phyloP scores from a whole-genome alignment of 1,140 invertebrate species.

The Spodoptera litura region DNA sequence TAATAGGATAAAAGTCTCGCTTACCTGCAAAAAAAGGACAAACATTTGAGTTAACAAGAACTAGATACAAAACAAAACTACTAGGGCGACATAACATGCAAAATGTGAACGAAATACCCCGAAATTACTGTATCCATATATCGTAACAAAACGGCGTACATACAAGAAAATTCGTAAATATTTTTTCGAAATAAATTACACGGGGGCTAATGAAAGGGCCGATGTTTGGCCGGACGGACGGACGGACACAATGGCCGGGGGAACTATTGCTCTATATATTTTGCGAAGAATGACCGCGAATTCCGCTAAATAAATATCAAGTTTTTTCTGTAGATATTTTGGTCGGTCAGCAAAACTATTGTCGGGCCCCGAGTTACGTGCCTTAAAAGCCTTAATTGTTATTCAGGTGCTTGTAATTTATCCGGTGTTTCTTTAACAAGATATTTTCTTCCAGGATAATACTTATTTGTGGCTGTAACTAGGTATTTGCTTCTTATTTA shows the following conservation, averaged over 20 bases:
- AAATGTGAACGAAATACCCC: conserved; percentile 53
- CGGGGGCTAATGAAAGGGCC: conserved; percentile 63
- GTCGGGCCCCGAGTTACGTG: neutral
- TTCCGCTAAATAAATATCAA: conserved; percentile 62
- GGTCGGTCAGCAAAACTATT: conserved; percentile 50
- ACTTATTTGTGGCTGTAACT: conserved; percentile 29
- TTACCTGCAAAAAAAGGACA: conserved; percentile 67
- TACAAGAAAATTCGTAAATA: conserved; percentile 52
- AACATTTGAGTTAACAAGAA: conserved; percentile 43
- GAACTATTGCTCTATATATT: conserved; percentile 65
- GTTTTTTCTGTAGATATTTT: conserved; percentile 25
- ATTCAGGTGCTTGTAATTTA: conserved; percentile 38
- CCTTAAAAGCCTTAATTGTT: conserved; percentile 24
- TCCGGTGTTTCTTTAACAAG: conserved; percentile 29
- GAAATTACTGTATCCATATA: conserved; percentile 45
- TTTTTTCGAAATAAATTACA: conserved; percentile 60
- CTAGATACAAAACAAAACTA: conserved; percentile 47
- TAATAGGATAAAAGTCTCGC: conserved; percentile 51
- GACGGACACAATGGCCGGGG: conserved; percentile 54
- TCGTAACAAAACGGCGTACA: conserved; percentile 38
- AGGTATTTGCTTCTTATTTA: conserved; percentile 35
- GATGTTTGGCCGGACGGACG: conserved; percentile 39
- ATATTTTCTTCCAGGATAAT: conserved; percentile 39
- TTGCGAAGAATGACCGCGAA: conserved; percentile 59
- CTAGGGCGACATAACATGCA: conserved; percentile 59